Percentiles rank a stretch among this genome's conserved stretches.
These are phyloP conservation scores for Aegithalos caudatus DNA, from an alignment of 2,113 vertebrate genomes.

Conservation along the genomic window DNA sequence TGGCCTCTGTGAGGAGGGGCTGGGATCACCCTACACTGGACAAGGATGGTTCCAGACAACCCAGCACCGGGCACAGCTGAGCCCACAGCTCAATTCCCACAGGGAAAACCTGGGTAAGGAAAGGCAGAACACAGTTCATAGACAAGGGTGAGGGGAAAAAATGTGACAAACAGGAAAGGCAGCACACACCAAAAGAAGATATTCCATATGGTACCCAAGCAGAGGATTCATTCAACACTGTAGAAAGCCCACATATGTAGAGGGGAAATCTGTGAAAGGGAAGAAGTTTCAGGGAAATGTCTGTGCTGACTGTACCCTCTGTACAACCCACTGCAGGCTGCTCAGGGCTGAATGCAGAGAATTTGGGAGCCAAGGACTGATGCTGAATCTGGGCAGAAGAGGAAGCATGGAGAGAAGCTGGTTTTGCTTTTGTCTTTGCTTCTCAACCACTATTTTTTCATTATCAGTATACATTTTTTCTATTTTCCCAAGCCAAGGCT, in stretches of 20 bases:
- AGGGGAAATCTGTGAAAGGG: fast-evolving
- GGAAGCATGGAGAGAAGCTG: fast-evolving
- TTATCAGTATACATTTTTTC: no score
- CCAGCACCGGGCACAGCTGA: background rate
- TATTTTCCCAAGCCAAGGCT: background rate
- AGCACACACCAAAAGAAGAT: background rate
- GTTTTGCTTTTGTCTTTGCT: background rate
- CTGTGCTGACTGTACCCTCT: background rate
- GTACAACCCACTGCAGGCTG: background rate
- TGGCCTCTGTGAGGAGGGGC: background rate
- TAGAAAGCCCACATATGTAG: fast-evolving
- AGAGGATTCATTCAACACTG: background rate
- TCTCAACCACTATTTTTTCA: background rate
- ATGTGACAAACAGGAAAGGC: background rate
- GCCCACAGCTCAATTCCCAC: background rate
- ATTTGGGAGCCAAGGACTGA: background rate
- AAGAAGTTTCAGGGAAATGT: background rate
- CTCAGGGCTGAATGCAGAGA: background rate
- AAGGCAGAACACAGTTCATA: background rate
- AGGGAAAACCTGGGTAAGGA: background rate
- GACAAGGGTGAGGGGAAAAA: background rate
- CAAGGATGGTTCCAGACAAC: background rate
- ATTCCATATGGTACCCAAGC: background rate
- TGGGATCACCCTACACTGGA: fast-evolving
- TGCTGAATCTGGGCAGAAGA: background rate